Evolutionary conservation across 2,888 invertebrate genomes (phyloP), one percentile per base, ranked within the genome.

Genomic region (Dusona sp.): DNA sequence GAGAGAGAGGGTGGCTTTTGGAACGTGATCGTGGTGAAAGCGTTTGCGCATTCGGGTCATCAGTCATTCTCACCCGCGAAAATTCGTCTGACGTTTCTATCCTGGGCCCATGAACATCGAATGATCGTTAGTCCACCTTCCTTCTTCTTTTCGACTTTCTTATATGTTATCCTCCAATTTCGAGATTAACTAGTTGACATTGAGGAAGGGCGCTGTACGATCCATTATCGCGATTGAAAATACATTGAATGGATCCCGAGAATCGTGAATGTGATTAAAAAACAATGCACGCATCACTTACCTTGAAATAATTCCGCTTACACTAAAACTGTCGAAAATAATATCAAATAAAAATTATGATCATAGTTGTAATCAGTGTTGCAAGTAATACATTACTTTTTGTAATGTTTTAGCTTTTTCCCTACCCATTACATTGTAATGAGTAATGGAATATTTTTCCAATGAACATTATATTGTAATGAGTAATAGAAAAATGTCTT

Each of bases 151-250:
- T 77, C 51, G 33, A 75, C 79, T 79, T 57, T 84, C 73, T 74
- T 77, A 70, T 68, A 61, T 19, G 16, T 83, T 79, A 79, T 68
- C 42, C 77, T 33, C 73, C 79, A 83, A 73, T 68, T 61, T 80
- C 67, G 19, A 83, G 83, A 83, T 80, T 86, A 77, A 79, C 79
- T 72, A 36, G 57, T 36, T 42, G 79, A 68, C 38, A 36, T 19
- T 33, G 38, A 48, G 29, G 25, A 48, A 48, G 48, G 70, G 48
- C 48, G 19, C 16, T 25, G 86, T 79, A 88, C 90, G 90, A 92
- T 93, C 92, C 89, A 92, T 92, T 92, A 93, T 91, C 88, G 83
- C 90, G 92, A 92, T 92, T 93, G 92, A 92, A 92, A 92, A 68
- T 45, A 91, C 91, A 91, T 92, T 92, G 92, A 92, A 92, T 91